Evolutionary conservation across 2,797 vertebrate genomes (phyloP), one percentile per base, ranked within the genome.

Genomic region (Eleutherodactylus coqui): DNA sequence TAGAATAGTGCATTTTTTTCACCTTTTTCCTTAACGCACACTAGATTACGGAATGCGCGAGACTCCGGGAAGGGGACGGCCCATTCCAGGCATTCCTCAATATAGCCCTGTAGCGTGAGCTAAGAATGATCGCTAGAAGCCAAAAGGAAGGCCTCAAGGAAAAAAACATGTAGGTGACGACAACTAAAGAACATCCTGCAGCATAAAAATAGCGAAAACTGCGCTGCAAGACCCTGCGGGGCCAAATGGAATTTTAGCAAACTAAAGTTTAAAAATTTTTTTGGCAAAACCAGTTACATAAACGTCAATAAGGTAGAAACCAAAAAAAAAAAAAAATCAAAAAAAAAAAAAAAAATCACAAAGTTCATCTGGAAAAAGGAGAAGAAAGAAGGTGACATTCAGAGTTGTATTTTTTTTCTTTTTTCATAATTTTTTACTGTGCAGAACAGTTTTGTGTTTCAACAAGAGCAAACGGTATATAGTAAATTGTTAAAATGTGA

Each of bases 201-300:
- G 79, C 47, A 41, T 36, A 64, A 58, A 29, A 32, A 62, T n/a
- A 9, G 43, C 34, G 19, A 38, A 69, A 58, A 4, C 17, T 24
- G 11, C 11, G 27, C 34, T n/a, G 69, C 78, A 64, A n/a, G 29
- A 60, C 16, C 29, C 27, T 55, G 29, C 17, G 62, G 38, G 29
- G 67, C 36, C 11, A 7, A 36, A 58, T 69, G 17, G 72, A 80
- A n/a, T 3, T 41, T 16, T 4, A 45, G 36, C 29, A 3, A 0
- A 90, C n/a, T n/a, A n/a, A n/a, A n/a, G n/a, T n/a, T n/a, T n/a
- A 87, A 86, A 89, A 77, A 89, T 89, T 89, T 36, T 89, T 92
- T 92, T 92, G 93, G 90, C 90, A 90, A 92, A 93, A 90, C 92
- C 6, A 83, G 80, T 93, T 91, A 92, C 90, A 92, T 90, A 90